Evolutionary conservation across 2,888 invertebrate species (phyloP), one percentile per base, ranked within the genome.

Genomic region (Plebejus anna): DNA sequence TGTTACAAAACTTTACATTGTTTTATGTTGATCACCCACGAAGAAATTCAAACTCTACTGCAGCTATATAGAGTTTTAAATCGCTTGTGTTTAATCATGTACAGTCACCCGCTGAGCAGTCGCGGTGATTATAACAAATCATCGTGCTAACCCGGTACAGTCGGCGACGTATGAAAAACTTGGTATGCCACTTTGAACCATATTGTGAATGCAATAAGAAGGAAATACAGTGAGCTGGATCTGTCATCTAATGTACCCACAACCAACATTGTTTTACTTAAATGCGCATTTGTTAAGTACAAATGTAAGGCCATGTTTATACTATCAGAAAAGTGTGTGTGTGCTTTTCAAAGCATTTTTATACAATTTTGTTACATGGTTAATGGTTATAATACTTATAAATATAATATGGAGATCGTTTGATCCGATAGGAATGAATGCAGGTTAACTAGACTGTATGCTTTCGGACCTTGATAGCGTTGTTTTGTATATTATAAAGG

Each of bases 91-190:
- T 71, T 76, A 28, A 47, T 66, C 75, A 75, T 76, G 78, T 75
- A 86, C 83, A 87, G 87, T 86, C 89, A 85, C 92, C 91, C 87
- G 90, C 88, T 87, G 92, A 82, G 92, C 85, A 84, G 84, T 84
- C 82, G 84, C 84, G 85, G 90, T 86, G 91, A 91, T 91, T 91
- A 90, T 89, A 91, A 92, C 92, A 92, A 92, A 92, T 92, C 92
- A 76, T 66, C 66, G 66, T 32, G 32, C 66, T 66, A 66, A 66
- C 61, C 28, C 61, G 61, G 61, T 66, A 66, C 61, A 28, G 28
- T 28, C 28, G 28, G 7, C 59, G 59, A 59, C 6, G 4, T 55
- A 55, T 55, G 55, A 16, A 55, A 47, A 59, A 59, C 6, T 6
- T 13, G 3, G 59, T 7, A 59, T 22, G 55, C 59, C 1, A 59